These are phyloP conservation scores for Pinctada fucata DNA, from an alignment of 2,888 invertebrate species.

Conservation along the genomic window DNA sequence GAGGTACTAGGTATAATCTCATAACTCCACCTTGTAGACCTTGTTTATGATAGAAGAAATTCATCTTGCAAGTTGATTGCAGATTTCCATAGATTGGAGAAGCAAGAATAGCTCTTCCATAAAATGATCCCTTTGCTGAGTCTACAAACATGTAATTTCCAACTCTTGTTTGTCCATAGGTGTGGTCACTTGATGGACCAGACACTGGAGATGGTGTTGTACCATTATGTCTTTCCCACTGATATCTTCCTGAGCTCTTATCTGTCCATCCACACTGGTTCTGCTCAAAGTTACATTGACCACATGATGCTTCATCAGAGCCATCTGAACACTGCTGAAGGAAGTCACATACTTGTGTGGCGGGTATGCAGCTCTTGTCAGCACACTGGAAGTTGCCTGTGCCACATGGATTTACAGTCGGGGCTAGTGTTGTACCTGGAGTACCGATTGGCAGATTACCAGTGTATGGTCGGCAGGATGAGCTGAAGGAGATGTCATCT, in stretches of 20 bases:
- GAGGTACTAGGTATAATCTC: constrained; percentile 56
- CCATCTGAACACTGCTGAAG: constrained; percentile 60
- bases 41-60: constrained; percentile 61
- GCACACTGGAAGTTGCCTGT: constrained; percentile 59
- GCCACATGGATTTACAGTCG: constrained; percentile 60
- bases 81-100: constrained; percentile 62
- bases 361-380: constrained; percentile 58
- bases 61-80: constrained; percentile 59
- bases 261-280: constrained; percentile 68
- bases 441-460: constrained; percentile 56
- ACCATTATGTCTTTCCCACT: constrained; percentile 64
- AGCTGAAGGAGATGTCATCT: constrained; percentile 71
- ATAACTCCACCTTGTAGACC: constrained; percentile 49
- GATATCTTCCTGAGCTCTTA: constrained; percentile 55
- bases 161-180: constrained; percentile 50
- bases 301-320: constrained; percentile 69
- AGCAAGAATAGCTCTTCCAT: constrained; percentile 58
- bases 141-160: constrained; percentile 71
- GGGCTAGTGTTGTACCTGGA: constrained; percentile 39
- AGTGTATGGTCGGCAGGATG: constrained; percentile 56
- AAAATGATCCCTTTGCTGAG: constrained; percentile 57
- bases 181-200: constrained; percentile 69
- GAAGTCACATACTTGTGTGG: constrained; percentile 67
- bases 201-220: constrained; percentile 56
- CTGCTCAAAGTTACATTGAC: constrained; percentile 66